phyloP scores from a whole-genome alignment of 2,797 vertebrate species.

The Champsocephalus esox region DNA sequence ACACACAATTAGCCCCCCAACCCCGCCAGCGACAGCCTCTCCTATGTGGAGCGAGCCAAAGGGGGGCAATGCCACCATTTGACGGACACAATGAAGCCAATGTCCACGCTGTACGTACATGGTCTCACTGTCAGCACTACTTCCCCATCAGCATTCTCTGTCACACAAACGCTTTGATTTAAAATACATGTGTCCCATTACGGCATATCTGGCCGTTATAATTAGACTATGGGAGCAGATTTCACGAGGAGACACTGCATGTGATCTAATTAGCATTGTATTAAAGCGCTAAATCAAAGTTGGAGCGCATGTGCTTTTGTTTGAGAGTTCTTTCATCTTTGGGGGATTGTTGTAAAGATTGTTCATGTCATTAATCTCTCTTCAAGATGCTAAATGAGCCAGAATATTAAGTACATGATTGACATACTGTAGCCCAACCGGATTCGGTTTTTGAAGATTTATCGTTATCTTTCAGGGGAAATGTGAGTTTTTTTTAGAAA shows the following conservation, averaged over 20 bases:
- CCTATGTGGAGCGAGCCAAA: slow-evolving; percentile 13
- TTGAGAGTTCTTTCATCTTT: slow-evolving; percentile 83
- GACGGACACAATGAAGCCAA: slow-evolving; percentile 43
- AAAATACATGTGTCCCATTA: slow-evolving; percentile 71
- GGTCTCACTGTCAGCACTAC: slow-evolving; percentile 23
- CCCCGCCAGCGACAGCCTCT: slow-evolving; percentile 27
- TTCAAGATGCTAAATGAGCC: slow-evolving; percentile 79
- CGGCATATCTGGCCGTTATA: slow-evolving; percentile 75
- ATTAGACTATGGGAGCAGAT: slow-evolving; percentile 80
- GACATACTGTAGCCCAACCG: slow-evolving; percentile 54
- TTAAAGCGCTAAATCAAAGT: slow-evolving; percentile 85
- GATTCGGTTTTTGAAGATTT: slow-evolving; percentile 59
- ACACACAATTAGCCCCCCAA: slow-evolving; percentile 70
- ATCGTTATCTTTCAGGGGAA: slow-evolving; percentile 41
- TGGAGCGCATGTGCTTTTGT: slow-evolving; percentile 81
- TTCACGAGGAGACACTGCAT: slow-evolving; percentile 77
- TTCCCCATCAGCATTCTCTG: slow-evolving; percentile 37
- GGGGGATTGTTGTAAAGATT: slow-evolving; percentile 80
- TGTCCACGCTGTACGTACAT: slow-evolving; percentile 30
- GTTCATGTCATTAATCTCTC: slow-evolving; percentile 82
- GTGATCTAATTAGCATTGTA: slow-evolving; percentile 86
- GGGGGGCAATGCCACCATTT: slow-evolving; percentile 31
- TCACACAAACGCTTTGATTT: slow-evolving; percentile 68
- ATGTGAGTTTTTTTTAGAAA: slow-evolving; percentile 3
- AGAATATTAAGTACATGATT: slow-evolving; percentile 79